Evolutionary conservation across 1,140 invertebrate species (phyloP).

Genomic region (Choristoneura fumiferana): DNA sequence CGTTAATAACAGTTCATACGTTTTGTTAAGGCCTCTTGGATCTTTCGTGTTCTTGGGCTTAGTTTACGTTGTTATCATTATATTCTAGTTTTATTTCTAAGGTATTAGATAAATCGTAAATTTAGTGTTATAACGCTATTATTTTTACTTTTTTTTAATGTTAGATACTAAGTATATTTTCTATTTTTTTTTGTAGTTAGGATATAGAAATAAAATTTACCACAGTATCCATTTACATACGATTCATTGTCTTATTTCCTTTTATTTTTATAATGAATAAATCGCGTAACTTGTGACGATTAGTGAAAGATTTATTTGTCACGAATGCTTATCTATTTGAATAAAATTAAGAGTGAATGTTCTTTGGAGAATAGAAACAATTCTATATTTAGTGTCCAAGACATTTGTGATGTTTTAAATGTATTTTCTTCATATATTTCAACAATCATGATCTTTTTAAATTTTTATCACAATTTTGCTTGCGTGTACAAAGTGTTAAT

Average conservation of each 20-base stretch:
- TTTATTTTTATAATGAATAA: conserved; percentile 19
- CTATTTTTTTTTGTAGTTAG: conserved; percentile 49
- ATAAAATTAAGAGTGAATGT: conserved; percentile 6
- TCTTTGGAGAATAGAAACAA: background rate
- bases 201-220: conserved; percentile 38
- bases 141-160: conserved; percentile 54
- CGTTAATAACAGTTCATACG: conserved; percentile 53
- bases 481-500: conserved; percentile 10
- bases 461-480: background rate
- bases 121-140: conserved; percentile 50
- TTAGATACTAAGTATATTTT: conserved; percentile 60
- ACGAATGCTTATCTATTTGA: background rate
- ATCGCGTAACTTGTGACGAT: background rate
- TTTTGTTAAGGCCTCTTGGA: conserved; percentile 64
- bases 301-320: background rate
- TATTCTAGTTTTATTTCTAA: conserved; percentile 49
- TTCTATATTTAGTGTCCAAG: background rate
- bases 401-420: background rate
- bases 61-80: conserved; percentile 60
- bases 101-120: conserved; percentile 48
- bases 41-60: conserved; percentile 57
- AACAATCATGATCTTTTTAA: background rate
- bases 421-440: background rate
- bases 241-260: conserved; percentile 1
- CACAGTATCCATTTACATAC: conserved; percentile 26